Evolutionary conservation across 1,140 invertebrate genomes (phyloP).

Genomic region (Drosophila persimilis): DNA sequence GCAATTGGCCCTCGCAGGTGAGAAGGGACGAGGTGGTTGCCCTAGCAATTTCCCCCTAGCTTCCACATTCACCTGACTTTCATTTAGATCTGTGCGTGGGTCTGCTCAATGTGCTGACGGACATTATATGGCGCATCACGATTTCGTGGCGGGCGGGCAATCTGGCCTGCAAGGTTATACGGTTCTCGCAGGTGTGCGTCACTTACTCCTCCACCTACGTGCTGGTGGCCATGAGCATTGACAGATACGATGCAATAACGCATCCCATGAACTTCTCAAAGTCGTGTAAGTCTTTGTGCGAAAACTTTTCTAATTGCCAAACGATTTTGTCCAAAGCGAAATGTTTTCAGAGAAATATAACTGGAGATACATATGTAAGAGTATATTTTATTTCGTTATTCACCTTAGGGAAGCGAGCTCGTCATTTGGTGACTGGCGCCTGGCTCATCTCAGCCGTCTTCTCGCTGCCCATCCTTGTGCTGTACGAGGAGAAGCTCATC

Average conservation of each 20-base stretch:
- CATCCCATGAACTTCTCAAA: constrained; percentile 97
- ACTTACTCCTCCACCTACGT: constrained; percentile 98
- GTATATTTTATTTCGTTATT: constrained; percentile 14
- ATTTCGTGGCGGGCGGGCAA: constrained; percentile 94
- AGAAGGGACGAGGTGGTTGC: constrained; percentile 45
- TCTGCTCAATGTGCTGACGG: constrained; percentile 92
- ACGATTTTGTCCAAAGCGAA: constrained; percentile 12
- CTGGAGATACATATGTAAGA: background rate
- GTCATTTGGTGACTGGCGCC: constrained; percentile 89
- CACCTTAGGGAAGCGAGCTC: constrained; percentile 90
- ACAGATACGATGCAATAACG: constrained; percentile 97
- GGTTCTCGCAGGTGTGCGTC: constrained; percentile 91
- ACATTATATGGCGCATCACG: constrained; percentile 94
- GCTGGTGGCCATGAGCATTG: constrained; percentile 96
- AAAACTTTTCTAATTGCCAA: constrained; percentile 76
- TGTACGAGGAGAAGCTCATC: constrained; percentile 91
- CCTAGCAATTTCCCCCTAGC: background rate
- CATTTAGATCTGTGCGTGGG: constrained; percentile 92
- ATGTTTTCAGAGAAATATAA: background rate
- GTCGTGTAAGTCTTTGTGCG: constrained; percentile 90
- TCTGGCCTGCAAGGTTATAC: constrained; percentile 93
- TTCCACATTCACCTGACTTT: constrained; percentile 30
- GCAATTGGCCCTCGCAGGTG: constrained; percentile 95
- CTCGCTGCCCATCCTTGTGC: constrained; percentile 91
- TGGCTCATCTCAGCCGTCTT: constrained; percentile 94